These are phyloP conservation scores for Catotricha subobsoleta DNA, from an alignment of 2,888 invertebrate genomes.

Conservation along the genomic window DNA sequence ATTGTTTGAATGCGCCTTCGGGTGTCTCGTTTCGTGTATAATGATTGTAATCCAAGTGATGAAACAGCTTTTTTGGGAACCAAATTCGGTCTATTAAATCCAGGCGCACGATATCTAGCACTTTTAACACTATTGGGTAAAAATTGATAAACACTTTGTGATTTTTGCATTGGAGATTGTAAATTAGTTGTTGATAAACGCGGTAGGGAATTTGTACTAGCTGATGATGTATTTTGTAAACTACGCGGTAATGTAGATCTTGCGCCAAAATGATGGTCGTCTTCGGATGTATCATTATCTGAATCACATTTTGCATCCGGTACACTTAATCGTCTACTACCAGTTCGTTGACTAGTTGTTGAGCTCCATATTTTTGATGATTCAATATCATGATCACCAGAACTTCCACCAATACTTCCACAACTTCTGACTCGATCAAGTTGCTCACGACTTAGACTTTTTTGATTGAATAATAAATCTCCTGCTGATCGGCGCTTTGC, in stretches of 20 bases:
- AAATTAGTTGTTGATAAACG: slow-evolving; percentile 43
- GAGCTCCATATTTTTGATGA: slow-evolving; percentile 23
- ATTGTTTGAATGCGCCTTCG: slow-evolving; percentile 32
- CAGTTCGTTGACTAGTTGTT: slow-evolving; percentile 21
- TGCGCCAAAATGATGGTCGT: slow-evolving; percentile 23
- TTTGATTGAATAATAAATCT: slow-evolving; percentile 60
- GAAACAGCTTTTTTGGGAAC: slow-evolving; percentile 55
- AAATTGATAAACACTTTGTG: slow-evolving; percentile 43
- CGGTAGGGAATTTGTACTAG: slow-evolving; percentile 57
- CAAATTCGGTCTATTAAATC: slow-evolving; percentile 39
- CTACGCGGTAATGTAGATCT: slow-evolving; percentile 44
- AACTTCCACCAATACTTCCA: slow-evolving; percentile 61
- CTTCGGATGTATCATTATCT: slow-evolving; percentile 31
- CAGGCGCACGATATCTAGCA: slow-evolving; percentile 71
- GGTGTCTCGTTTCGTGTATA: slow-evolving; percentile 39
- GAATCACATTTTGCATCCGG: slow-evolving; percentile 34
- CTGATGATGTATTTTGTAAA: slow-evolving; percentile 37
- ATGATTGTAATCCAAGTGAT: slow-evolving; percentile 49
- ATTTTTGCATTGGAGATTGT: slow-evolving; percentile 38
- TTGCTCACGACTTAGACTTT: slow-evolving; percentile 59
- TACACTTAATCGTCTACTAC: slow-evolving; percentile 34
- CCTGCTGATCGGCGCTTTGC: slow-evolving; percentile 68
- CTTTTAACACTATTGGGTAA: slow-evolving; percentile 55
- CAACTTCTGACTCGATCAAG: slow-evolving; percentile 58
- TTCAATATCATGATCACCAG: slow-evolving; percentile 28